Conservation (phyloP, 1,140 invertebrate genomes). For the Drosophila equinoxialis region DNA sequence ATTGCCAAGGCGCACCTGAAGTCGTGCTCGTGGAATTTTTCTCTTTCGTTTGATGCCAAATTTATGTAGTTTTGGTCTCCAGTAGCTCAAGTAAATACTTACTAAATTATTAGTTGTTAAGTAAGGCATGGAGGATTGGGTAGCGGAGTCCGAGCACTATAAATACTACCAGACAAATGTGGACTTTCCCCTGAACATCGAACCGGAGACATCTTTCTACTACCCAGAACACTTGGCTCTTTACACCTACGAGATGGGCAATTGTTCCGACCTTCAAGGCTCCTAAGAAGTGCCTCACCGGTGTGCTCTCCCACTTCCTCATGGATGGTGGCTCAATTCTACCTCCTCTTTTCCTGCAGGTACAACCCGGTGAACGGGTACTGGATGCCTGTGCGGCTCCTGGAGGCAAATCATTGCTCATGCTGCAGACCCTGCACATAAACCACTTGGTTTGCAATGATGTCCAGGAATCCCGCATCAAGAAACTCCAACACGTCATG, state of each 20-base stretch:
- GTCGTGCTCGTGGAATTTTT: too few relatives aligned
- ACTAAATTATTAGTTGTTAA: conserved; percentile 83
- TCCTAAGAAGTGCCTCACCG: conserved; percentile 86
- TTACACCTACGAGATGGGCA: conserved; percentile 90
- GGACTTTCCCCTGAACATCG: conserved; percentile 86
- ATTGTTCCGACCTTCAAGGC: conserved; percentile 88
- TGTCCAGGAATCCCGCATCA: conserved; percentile 86
- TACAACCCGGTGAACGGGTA: conserved; percentile 90
- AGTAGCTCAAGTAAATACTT: too few relatives aligned
- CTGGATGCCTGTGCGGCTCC: conserved; percentile 98
- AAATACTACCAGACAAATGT: conserved; percentile 86
- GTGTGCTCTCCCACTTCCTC: conserved; percentile 84
- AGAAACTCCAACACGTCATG: conserved; percentile 78
- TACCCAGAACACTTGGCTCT: conserved; percentile 91
- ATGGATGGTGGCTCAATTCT: conserved; percentile 96
- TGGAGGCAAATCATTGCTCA: conserved; percentile 95
- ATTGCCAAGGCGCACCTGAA: too few relatives aligned
- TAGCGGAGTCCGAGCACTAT: conserved; percentile 90
- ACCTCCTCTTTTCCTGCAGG: conserved; percentile 94
- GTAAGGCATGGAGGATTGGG: conserved; percentile 91
- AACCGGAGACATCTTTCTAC: conserved; percentile 85
- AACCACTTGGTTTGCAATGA: conserved; percentile 92
- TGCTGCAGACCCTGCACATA: conserved; percentile 93
- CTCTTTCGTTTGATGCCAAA: too few relatives aligned
- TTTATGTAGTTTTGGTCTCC: too few relatives aligned